Evolutionary conservation across 2,113 vertebrate genomes (phyloP).

Genomic region (Chaetura pelagica): DNA sequence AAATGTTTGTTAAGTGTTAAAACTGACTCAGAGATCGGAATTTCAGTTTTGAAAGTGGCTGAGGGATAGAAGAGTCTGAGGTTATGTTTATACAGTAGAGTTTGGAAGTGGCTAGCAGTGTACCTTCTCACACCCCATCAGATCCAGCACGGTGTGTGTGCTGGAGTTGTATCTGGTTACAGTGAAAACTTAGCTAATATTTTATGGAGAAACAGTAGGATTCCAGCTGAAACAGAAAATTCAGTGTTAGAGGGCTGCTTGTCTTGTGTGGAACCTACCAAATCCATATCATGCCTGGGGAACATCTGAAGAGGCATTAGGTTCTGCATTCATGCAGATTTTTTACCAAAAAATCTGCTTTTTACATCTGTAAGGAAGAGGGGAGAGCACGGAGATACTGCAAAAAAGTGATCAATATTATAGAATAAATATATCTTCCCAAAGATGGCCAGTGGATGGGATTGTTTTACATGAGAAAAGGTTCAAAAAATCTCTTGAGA

Average conservation of each 20-base stretch:
- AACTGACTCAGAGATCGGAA: not conserved
- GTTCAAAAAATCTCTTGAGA: not conserved
- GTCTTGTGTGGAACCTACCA: not conserved
- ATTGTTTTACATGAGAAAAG: not conserved
- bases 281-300: not conserved
- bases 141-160: not conserved
- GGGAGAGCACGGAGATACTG: not conserved
- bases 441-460: not conserved
- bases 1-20: not conserved
- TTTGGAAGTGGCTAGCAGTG: not conserved
- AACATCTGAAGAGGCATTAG: not conserved
- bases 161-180: not conserved
- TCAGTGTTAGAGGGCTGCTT: not conserved
- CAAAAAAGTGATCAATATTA: not conserved
- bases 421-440: not conserved
- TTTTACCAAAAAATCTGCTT: not conserved
- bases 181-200: not conserved
- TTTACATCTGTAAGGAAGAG: not conserved
- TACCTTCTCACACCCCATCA: not conserved
- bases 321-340: not conserved
- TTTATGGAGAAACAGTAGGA: not conserved
- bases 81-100: not conserved
- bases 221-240: not conserved
- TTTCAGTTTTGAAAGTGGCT: not conserved
- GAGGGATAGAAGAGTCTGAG: not conserved